phyloP scores from a whole-genome alignment of 35 echinoderm and acorn worm genomes.

The Apostichopus californicus region DNA sequence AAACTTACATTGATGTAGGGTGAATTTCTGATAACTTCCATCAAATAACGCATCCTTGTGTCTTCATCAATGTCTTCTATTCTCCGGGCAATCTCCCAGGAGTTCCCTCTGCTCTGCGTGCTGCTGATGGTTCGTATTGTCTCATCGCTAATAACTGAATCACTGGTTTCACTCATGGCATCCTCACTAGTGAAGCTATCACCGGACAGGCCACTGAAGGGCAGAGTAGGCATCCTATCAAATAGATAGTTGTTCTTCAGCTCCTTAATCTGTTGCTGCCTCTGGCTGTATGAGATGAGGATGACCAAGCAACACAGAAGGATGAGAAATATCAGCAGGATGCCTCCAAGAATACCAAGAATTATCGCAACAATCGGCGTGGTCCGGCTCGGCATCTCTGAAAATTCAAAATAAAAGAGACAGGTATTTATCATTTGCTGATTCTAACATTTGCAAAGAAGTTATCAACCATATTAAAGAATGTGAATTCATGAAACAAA shows the following conservation, averaged over 20 bases:
- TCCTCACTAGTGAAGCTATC: slow-evolving; percentile 6
- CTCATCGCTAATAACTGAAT: slow-evolving; percentile 25
- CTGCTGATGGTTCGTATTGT: neutral
- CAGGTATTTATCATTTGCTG: no score
- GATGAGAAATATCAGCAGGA: slow-evolving; percentile 32
- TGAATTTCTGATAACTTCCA: slow-evolving; percentile 42
- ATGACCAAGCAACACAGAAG: slow-evolving; percentile 5
- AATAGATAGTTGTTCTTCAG: neutral
- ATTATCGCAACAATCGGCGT: slow-evolving; percentile 27
- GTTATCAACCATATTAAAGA: no score
- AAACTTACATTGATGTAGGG: slow-evolving; percentile 41
- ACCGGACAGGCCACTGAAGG: slow-evolving; percentile 1
- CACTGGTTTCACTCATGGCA: slow-evolving; percentile 16
- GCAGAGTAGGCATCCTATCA: neutral
- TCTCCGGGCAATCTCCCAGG: slow-evolving; percentile 28
- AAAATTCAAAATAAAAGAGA: neutral
- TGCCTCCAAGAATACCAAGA: slow-evolving; percentile 14
- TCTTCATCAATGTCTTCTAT: slow-evolving; percentile 14
- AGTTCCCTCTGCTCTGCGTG: neutral
- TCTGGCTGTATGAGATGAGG: slow-evolving; percentile 29
- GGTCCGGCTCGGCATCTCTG: neutral
- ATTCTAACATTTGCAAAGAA: no score
- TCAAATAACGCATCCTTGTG: slow-evolving; percentile 37
- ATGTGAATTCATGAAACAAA: no score
- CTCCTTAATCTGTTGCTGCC: neutral